These are phyloP conservation scores for Brotula barbata DNA, from an alignment of 2,797 vertebrate species.

Conservation along the genomic window DNA sequence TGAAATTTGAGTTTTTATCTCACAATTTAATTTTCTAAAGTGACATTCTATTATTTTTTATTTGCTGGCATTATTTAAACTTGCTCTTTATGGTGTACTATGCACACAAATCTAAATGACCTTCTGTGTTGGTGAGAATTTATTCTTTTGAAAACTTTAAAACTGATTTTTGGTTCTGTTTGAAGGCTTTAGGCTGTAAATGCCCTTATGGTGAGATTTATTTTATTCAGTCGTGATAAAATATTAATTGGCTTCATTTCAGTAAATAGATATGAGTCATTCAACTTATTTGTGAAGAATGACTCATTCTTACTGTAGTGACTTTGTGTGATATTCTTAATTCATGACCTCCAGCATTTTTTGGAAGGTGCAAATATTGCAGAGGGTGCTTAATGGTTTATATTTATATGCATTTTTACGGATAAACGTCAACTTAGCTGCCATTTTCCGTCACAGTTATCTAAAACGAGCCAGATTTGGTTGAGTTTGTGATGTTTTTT, in stretches of 20 bases:
- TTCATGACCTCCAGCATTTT: background rate
- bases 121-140: conserved; percentile 5
- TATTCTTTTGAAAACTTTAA: too few relatives aligned
- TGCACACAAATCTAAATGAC: too few relatives aligned
- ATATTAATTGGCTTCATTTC: background rate
- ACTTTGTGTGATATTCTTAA: background rate
- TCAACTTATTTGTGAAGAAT: background rate
- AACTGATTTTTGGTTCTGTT: background rate
- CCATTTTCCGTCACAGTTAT: background rate
- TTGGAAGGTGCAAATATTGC: background rate
- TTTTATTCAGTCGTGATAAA: background rate
- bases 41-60: too few relatives aligned
- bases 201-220: background rate
- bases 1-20: too few relatives aligned
- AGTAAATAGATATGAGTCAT: background rate
- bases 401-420: too few relatives aligned
- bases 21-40: too few relatives aligned
- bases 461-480: background rate
- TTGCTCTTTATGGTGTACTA: too few relatives aligned
- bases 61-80: too few relatives aligned
- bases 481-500: conserved; percentile 7
- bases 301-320: background rate
- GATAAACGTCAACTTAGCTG: too few relatives aligned
- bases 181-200: background rate
- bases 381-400: too few relatives aligned